These are phyloP conservation scores for Argyresthia goedartella DNA, from an alignment of 2,888 invertebrate genomes.

Conservation along the genomic window DNA sequence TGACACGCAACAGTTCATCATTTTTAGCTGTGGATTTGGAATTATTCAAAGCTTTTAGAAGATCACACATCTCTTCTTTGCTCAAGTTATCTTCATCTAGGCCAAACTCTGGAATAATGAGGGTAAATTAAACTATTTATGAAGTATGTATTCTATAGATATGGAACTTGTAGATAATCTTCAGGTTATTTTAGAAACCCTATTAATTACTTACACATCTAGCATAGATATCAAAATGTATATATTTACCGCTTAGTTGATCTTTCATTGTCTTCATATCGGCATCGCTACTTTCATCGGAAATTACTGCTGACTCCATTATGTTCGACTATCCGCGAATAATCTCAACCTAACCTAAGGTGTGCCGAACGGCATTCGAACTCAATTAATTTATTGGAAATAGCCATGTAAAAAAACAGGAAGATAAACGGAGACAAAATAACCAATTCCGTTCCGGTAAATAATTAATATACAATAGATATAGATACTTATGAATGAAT, in stretches of 20 bases:
- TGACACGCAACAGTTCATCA: constrained; percentile 35
- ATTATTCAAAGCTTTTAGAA: constrained; percentile 52
- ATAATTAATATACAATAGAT: too few relatives aligned
- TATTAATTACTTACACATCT: not conserved
- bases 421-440: too few relatives aligned
- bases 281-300: constrained; percentile 57
- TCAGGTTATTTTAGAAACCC: not conserved
- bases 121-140: not conserved
- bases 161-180: not conserved
- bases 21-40: constrained; percentile 48
- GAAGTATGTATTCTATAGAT: not conserved
- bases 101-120: constrained; percentile 44
- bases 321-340: too few relatives aligned
- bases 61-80: constrained; percentile 59
- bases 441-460: too few relatives aligned
- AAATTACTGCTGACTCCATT: too few relatives aligned
- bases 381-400: too few relatives aligned
- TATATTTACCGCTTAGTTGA: constrained; percentile 41
- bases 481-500: too few relatives aligned
- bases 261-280: constrained; percentile 49
- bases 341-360: too few relatives aligned
- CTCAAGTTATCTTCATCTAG: constrained; percentile 55
- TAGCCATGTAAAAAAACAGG: too few relatives aligned
- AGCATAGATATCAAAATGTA: too few relatives aligned
- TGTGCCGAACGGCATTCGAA: too few relatives aligned